Evolutionary conservation across 2,888 invertebrate species (phyloP).

Genomic region (Sceliomorpha sp.): DNA sequence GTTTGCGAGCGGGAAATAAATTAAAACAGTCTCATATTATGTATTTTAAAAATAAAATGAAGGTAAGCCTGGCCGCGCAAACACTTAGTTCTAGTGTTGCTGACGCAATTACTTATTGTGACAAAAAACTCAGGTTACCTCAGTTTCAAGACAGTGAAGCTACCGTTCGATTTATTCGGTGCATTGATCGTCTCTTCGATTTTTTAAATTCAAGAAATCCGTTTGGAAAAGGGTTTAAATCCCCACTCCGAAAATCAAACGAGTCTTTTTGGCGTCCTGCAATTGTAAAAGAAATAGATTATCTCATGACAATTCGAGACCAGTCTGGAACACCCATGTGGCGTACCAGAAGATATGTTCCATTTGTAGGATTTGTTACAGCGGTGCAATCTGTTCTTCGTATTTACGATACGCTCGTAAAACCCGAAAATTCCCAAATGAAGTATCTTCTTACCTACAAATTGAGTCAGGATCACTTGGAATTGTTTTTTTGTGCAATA

Average conservation of each 20-base stretch:
- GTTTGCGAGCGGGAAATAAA: constrained; percentile 24
- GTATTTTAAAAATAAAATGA: constrained; percentile 20
- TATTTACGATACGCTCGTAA: constrained; percentile 20
- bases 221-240: constrained; percentile 12
- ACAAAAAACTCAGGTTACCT: neutral
- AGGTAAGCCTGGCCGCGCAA: constrained; percentile 20
- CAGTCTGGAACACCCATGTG: constrained; percentile 2
- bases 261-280: constrained; percentile 17
- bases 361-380: constrained; percentile 19
- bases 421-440: constrained; percentile 16
- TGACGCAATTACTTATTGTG: constrained; percentile 14
- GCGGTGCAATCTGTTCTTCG: constrained; percentile 13
- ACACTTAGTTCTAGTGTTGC: constrained; percentile 29
- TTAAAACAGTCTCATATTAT: constrained; percentile 20
- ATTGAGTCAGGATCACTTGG: constrained; percentile 43
- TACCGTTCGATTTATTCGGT: constrained; percentile 20
- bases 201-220: constrained; percentile 31
- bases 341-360: constrained; percentile 7
- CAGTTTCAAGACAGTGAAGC: constrained; percentile 21
- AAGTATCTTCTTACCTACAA: constrained; percentile 42
- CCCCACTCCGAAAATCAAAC: constrained; percentile 7
- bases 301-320: constrained; percentile 12
- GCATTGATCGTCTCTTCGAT: constrained; percentile 26
- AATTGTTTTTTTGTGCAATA: constrained; percentile 28
- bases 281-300: constrained; percentile 13